Evolutionary conservation across 2,888 invertebrate genomes (phyloP), one percentile per base, ranked within the genome.

Genomic region (Coelinius sp.): DNA sequence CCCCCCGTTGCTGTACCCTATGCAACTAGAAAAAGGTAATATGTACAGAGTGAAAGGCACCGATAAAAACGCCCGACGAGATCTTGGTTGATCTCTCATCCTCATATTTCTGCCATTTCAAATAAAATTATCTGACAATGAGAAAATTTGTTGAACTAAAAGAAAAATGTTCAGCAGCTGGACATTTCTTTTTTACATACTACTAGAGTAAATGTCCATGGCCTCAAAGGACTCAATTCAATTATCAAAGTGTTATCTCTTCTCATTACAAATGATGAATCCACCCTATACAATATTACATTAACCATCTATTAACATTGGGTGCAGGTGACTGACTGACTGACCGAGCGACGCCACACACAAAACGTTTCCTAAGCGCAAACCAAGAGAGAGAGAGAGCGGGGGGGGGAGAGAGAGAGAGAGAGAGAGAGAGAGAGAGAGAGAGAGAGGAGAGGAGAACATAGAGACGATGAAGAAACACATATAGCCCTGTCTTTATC

Each of bases 251-350:
- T n/a, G n/a, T n/a, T n/a, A n/a, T n/a, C n/a, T n/a, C n/a, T n/a
- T n/a, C n/a, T n/a, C n/a, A n/a, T n/a, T n/a, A n/a, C n/a, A n/a
- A n/a, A n/a, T n/a, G n/a, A n/a, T n/a, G n/a, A n/a, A n/a, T n/a
- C n/a, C n/a, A n/a, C n/a, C n/a, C n/a, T n/a, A n/a, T n/a, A n/a
- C n/a, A n/a, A n/a, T n/a, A n/a, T n/a, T n/a, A 5, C 17, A 49
- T 49, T 17, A 49, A 49, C 25, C 12, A n/a, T 24, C 14, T 7
- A 24, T 66, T 12, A 7, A 17, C 17, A 22, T 53, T 75, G 75
- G 79, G 76, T 79, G 79, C 80, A 80, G 82, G 81, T 81, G 81
- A 81, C 79, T 80, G 82, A 79, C 78, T 80, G 76, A 78, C 71
- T 71, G 71, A 71, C 71, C 64, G 71, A 71, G 71, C 71, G 59